These are phyloP conservation scores for Drosophila repleta DNA, from an alignment of 1,140 invertebrate species.

Conservation along the genomic window DNA sequence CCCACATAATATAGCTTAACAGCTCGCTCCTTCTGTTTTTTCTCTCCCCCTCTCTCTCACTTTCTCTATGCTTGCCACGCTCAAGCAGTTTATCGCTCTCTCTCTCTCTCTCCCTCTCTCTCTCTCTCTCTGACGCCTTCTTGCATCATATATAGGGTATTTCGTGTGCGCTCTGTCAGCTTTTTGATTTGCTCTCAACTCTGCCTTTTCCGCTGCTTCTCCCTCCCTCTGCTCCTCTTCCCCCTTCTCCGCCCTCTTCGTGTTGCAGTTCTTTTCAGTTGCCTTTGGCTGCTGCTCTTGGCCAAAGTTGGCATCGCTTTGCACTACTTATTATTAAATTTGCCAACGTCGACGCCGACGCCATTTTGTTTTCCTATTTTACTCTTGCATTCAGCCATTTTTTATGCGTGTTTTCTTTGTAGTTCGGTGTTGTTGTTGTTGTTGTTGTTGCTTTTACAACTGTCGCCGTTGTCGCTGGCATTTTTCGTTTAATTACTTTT, in stretches of 20 bases:
- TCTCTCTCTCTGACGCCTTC: too few relatives aligned
- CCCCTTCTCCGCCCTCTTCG: too few relatives aligned
- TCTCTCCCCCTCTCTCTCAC: neutral
- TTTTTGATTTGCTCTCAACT: neutral
- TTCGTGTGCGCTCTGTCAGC: neutral
- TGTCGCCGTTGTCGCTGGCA: conserved; percentile 61
- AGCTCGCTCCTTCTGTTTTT: neutral
- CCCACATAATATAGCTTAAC: too few relatives aligned
- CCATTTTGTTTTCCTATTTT: conserved; percentile 40
- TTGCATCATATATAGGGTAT: neutral
- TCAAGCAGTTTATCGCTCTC: too few relatives aligned
- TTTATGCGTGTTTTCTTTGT: neutral
- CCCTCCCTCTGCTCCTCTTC: too few relatives aligned
- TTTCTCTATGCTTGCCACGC: neutral
- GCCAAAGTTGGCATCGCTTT: conserved; percentile 24
- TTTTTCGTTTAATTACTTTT: conserved; percentile 78
- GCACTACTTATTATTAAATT: conserved; percentile 53
- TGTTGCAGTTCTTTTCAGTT: neutral
- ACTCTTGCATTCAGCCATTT: conserved; percentile 13
- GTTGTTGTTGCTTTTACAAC: neutral
- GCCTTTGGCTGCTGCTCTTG: neutral
- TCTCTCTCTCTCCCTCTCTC: too few relatives aligned
- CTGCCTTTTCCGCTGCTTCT: neutral
- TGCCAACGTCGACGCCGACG: conserved; percentile 32
- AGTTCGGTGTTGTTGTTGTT: conserved; percentile 6